These are phyloP conservation scores for Morus bassanus DNA, from an alignment of 2,797 vertebrate species.

Conservation along the genomic window DNA sequence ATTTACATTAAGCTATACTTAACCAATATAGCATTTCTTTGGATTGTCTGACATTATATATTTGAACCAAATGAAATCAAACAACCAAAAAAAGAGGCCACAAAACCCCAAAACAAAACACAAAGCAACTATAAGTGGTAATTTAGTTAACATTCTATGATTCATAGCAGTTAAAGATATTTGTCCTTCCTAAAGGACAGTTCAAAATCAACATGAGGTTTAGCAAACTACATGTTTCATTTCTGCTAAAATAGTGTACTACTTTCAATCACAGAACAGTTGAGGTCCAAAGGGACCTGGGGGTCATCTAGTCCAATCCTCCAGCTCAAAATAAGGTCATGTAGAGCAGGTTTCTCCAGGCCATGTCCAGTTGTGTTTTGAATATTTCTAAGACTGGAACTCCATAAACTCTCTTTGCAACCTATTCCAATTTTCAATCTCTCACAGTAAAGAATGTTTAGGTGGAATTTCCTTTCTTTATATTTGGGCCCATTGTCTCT, in stretches of 20 bases:
- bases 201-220: background rate
- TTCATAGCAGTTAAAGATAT: background rate
- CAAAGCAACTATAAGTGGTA: background rate
- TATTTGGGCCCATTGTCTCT: background rate
- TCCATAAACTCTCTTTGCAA: background rate
- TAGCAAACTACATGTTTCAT: background rate
- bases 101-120: background rate
- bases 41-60: background rate
- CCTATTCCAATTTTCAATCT: background rate
- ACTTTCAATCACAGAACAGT: background rate
- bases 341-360: background rate
- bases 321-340: background rate
- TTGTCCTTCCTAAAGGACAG: background rate
- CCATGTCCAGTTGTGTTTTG: background rate
- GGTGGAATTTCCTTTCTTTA: background rate
- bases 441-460: background rate
- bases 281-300: background rate
- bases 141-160: background rate
- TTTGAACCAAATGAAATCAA: background rate
- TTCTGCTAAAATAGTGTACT: background rate
- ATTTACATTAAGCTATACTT: background rate
- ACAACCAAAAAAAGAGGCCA: background rate
- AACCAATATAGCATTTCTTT: background rate
- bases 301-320: background rate
- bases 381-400: background rate